Conservation (phyloP, 2,113 vertebrate species). For the Laticauda colubrina region DNA sequence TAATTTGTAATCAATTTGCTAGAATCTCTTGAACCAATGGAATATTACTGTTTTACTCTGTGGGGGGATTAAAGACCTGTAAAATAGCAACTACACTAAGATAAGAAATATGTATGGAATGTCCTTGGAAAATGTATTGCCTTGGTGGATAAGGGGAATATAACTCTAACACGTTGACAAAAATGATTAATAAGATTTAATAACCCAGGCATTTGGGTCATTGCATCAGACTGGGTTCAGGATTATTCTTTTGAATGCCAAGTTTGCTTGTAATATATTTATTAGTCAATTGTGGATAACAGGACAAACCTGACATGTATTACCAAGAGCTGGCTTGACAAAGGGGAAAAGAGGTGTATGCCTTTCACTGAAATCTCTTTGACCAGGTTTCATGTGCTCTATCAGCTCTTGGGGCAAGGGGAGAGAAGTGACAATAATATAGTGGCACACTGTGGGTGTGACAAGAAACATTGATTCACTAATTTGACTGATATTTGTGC, state of each 20-base stretch:
- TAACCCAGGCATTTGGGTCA: not conserved
- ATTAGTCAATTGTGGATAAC: not conserved
- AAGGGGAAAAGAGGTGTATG: not conserved
- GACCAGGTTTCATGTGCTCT: not conserved
- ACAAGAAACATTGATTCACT: not conserved
- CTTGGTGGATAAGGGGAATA: not conserved
- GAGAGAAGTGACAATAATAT: not conserved
- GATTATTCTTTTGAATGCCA: not conserved
- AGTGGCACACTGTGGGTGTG: not conserved
- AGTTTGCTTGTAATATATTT: not conserved
- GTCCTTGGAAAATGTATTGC: not conserved
- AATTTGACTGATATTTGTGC: not conserved
- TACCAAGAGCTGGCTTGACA: not conserved
- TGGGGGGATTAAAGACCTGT: not conserved
- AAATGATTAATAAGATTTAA: too few relatives aligned
- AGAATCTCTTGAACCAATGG: not conserved
- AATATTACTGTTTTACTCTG: not conserved
- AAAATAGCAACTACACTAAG: not conserved
- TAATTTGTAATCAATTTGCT: not conserved
- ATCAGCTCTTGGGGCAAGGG: not conserved
- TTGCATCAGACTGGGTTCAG: not conserved
- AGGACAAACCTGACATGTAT: not conserved
- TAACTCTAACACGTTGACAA: not conserved
- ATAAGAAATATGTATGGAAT: not conserved
- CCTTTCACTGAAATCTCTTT: not conserved